A percentile compares a stretch with the other conserved stretches of the same genome.
Evolutionary conservation across 1,140 invertebrate species (phyloP).

Genomic region (Charaxes varanes): DNA sequence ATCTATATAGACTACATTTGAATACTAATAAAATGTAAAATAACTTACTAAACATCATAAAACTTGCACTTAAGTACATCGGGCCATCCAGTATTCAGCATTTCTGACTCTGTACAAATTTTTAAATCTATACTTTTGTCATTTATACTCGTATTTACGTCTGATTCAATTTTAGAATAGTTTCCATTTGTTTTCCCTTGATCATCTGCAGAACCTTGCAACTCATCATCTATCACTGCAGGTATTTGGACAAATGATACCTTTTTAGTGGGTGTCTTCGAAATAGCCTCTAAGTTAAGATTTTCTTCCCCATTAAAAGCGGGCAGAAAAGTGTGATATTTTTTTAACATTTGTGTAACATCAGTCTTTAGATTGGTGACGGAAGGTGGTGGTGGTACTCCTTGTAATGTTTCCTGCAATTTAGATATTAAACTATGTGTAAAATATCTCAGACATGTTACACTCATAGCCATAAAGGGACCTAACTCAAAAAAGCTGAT

Average conservation of each 20-base stretch:
- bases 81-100: conserved; percentile 67
- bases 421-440: too few relatives aligned
- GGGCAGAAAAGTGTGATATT: conserved; percentile 57
- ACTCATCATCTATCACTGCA: conserved; percentile 1
- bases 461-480: too few relatives aligned
- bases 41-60: conserved; percentile 80
- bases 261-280: conserved; percentile 54
- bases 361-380: conserved; percentile 77
- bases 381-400: conserved; percentile 79
- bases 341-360: conserved; percentile 77
- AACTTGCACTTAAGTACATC: conserved; percentile 74
- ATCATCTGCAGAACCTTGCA: conserved; percentile 21
- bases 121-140: conserved; percentile 50
- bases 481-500: too few relatives aligned
- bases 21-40: conserved; percentile 6
- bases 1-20: too few relatives aligned
- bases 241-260: conserved; percentile 57
- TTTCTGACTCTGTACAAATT: conserved; percentile 44
- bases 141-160: conserved; percentile 51
- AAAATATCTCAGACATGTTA: too few relatives aligned
- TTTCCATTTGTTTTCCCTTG: conserved; percentile 13
- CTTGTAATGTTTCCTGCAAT: conserved; percentile 67
- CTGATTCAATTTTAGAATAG: conserved; percentile 21
- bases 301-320: conserved; percentile 39
- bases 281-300: conserved; percentile 35